Percentiles rank a stretch among this genome's conserved stretches.
Conservation (phyloP, 2,113 vertebrate genomes). For the Phainopepla nitens region DNA sequence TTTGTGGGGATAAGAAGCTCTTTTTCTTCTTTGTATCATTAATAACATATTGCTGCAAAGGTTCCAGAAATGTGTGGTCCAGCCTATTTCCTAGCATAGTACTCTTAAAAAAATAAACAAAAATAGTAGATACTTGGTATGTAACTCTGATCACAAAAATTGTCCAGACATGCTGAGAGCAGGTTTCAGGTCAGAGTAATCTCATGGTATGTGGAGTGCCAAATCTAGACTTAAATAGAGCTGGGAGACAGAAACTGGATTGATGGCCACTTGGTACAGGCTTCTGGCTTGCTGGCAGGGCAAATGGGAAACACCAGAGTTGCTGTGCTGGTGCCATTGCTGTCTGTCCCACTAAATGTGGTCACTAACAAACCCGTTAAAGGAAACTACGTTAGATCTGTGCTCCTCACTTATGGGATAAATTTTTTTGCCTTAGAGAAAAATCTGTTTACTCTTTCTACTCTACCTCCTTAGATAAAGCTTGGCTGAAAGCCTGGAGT, state of each 20-base stretch:
- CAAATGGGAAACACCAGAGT: background rate
- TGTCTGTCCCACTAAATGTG: background rate
- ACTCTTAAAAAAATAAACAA: background rate
- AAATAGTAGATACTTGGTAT: background rate
- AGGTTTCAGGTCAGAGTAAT: constrained; percentile 1
- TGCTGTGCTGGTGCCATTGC: background rate
- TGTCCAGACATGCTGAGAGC: background rate
- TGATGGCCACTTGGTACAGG: background rate
- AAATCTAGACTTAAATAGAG: background rate
- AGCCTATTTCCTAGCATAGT: background rate
- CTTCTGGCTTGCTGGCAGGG: background rate
- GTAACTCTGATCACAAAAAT: background rate
- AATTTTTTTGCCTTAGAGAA: background rate
- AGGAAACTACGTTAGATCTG: background rate
- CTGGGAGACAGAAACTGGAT: background rate
- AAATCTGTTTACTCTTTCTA: background rate
- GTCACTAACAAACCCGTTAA: background rate
- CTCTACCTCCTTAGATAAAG: constrained; percentile 4
- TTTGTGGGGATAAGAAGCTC: background rate
- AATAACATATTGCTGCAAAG: background rate
- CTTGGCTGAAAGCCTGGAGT: constrained; percentile 13
- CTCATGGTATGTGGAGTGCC: background rate
- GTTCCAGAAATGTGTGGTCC: background rate
- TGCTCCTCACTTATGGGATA: background rate
- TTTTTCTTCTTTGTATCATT: background rate